These are phyloP conservation scores for Proctacanthus coquilletti DNA, from an alignment of 1,140 invertebrate species.

Conservation along the genomic window DNA sequence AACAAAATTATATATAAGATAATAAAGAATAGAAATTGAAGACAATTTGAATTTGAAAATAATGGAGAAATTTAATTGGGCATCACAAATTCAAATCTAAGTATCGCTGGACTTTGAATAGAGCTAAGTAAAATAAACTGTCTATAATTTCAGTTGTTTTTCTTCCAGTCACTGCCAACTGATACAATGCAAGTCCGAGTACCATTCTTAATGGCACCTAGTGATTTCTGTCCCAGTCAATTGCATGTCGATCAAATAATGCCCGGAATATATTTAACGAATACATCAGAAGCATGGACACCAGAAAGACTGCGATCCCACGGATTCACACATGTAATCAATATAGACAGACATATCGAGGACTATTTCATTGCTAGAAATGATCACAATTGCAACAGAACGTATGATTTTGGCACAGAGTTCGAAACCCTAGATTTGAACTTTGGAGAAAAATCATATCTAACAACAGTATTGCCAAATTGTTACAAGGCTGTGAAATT, in stretches of 20 bases:
- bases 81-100: no score
- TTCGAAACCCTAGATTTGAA: slow-evolving; percentile 13
- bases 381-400: slow-evolving; percentile 3
- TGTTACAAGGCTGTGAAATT: slow-evolving; percentile 13
- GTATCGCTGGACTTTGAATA: no score
- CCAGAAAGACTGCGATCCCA: slow-evolving; percentile 8
- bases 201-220: no score
- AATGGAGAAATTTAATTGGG: no score
- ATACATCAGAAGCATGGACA: slow-evolving; percentile 9
- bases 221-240: no score
- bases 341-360: slow-evolving; percentile 13
- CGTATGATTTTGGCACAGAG: slow-evolving; percentile 7
- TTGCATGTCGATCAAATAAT: slow-evolving; percentile 11
- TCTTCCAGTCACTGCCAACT: no score
- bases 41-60: no score
- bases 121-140: no score
- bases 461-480: slow-evolving; percentile 12
- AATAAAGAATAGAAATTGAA: no score
- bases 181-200: no score
- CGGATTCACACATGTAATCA: slow-evolving; percentile 12
- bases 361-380: slow-evolving; percentile 7
- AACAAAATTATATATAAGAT: no score
- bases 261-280: slow-evolving; percentile 12
- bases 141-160: no score
- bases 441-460: slow-evolving; percentile 12